Evolutionary conservation across 2,797 vertebrate species (phyloP).

Genomic region (Avahi laniger): DNA sequence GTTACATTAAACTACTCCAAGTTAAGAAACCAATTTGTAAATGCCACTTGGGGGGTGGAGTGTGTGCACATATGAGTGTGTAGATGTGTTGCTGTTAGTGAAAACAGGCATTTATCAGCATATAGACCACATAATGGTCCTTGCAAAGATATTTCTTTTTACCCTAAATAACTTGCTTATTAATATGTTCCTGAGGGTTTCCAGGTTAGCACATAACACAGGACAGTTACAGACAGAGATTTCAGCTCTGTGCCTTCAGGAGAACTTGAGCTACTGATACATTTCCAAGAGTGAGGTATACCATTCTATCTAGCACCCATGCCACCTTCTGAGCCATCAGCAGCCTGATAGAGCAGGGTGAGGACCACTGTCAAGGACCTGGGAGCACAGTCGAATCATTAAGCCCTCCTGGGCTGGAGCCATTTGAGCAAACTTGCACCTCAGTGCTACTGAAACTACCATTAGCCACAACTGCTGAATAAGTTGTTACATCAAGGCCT

Average conservation of each 20-base stretch:
- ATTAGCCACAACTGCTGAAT: neutral
- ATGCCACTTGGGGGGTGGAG: fast-evolving
- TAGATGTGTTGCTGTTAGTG: neutral
- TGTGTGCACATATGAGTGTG: fast-evolving
- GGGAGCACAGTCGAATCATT: neutral
- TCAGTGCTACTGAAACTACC: neutral
- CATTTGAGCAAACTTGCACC: neutral
- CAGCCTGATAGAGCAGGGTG: too few relatives aligned
- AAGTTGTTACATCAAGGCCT: neutral
- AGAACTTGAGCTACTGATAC: neutral
- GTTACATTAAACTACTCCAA: neutral
- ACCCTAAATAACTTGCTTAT: neutral
- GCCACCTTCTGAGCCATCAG: neutral
- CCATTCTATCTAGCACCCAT: neutral
- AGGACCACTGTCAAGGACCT: neutral
- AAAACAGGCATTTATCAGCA: neutral
- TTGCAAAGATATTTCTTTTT: neutral
- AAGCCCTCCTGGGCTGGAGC: neutral
- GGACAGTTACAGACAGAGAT: neutral
- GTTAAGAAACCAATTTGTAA: neutral
- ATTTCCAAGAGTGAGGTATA: neutral
- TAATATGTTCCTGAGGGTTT: neutral
- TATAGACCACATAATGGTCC: neutral
- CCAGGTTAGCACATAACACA: neutral
- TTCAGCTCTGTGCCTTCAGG: neutral